Conservation (phyloP, 2,797 vertebrate genomes). For the Crocidura indochinensis region DNA sequence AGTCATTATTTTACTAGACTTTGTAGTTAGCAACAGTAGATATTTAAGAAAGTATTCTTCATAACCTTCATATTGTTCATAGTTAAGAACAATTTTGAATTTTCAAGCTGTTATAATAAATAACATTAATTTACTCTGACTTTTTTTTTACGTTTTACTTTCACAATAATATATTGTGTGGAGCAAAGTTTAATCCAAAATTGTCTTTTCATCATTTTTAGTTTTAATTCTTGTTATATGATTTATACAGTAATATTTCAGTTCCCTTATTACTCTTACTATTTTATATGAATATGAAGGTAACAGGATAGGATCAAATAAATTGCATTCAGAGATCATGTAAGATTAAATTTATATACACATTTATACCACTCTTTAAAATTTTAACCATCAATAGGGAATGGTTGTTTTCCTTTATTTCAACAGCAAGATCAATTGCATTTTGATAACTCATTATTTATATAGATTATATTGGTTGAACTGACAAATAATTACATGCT, state of each 20-base stretch:
- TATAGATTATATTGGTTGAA: background rate
- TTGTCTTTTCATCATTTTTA: background rate
- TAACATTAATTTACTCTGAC: background rate
- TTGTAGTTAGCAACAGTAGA: too few species aligned
- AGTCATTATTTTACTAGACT: too few species aligned
- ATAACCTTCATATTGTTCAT: constrained; percentile 9
- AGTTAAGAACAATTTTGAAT: background rate
- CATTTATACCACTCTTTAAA: background rate
- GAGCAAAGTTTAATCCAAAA: background rate
- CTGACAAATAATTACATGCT: background rate
- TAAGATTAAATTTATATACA: background rate
- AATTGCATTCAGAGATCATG: background rate
- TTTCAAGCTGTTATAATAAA: constrained; percentile 5
- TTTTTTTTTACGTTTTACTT: background rate
- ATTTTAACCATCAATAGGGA: background rate
- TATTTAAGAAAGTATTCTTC: background rate
- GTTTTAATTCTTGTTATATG: background rate
- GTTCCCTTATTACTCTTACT: background rate
- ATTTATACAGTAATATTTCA: constrained; percentile 11
- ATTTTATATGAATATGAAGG: background rate
- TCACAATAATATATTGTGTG: background rate
- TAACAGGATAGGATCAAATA: background rate
- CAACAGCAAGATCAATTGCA: background rate
- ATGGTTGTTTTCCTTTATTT: constrained; percentile 41
- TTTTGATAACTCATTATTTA: background rate